Evolutionary conservation across 2,113 vertebrate species (phyloP), one percentile per base, ranked within the genome.

Genomic region (Sus scrofa): DNA sequence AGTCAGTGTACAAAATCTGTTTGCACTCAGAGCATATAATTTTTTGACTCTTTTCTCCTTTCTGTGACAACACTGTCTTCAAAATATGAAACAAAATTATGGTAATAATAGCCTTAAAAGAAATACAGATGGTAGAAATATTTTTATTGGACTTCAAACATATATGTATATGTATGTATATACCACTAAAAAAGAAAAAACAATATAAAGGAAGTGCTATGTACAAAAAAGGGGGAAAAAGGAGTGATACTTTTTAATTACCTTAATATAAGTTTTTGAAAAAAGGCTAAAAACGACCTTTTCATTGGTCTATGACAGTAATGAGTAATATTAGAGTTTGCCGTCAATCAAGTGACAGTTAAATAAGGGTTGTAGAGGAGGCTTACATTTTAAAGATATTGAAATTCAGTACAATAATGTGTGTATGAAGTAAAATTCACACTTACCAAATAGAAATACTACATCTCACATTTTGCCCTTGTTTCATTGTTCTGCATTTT

Each of bases 391-490:
- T 56, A 86, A 88, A 94, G 39, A 50, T 87, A 27, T n/a, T 71
- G 63, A 79, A 88, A 96, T 84, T 60, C 15, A 93, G 52, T 50
- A 63, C 93, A 60, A 93, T 34, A 87, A 73, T 83, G 90, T 15
- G 58, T 62, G 10, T 52, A 4, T 56, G 74, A 90, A 50, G 14
- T 77, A 71, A 89, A 95, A 92, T 67, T 77, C 94, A 20, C 30
- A 34, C 9, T 92, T 87, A 73, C 8, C 32, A 81, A 89, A 77
- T 26, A 90, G 65, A 79, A 94, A 44, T 67, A 6, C 1, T 44
- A 8, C 44, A 58, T n/a, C 50, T 93, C 18, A 0, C 8, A 54
- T 58, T 75, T 73, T 63, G 0, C 1, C 19, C 24, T 86, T 18
- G 5, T 58, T 52, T 50, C 20, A 16, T 77, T 73, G 15, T 74